Conservation (phyloP, 1,140 invertebrate genomes). For the Drosophila repleta region DNA sequence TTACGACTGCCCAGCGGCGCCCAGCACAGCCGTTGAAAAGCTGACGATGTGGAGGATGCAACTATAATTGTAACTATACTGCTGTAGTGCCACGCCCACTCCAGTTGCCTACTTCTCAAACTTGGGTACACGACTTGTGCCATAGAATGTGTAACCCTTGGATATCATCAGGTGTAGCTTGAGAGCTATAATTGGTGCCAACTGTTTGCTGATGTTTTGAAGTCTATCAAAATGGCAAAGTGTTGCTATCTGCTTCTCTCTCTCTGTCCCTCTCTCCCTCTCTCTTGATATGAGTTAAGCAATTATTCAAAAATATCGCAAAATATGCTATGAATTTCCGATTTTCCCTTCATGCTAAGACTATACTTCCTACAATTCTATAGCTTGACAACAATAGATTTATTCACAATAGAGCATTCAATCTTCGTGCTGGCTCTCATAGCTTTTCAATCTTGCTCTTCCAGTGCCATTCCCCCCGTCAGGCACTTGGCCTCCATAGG, state of each 20-base stretch:
- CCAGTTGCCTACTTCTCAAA: neutral
- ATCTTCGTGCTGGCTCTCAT: neutral
- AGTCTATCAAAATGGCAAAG: no score
- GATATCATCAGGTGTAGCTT: neutral
- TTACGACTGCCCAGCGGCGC: slow-evolving; percentile 53
- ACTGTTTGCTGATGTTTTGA: no score
- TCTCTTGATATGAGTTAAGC: no score
- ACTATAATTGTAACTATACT: slow-evolving; percentile 51
- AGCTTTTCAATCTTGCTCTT: neutral
- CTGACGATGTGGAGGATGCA: slow-evolving; percentile 23
- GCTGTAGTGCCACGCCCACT: slow-evolving; percentile 7
- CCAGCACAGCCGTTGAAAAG: slow-evolving; percentile 57
- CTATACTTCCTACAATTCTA: neutral
- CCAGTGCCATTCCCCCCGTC: slow-evolving; percentile 1
- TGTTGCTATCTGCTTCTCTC: no score
- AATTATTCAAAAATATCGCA: no score
- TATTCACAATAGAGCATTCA: neutral
- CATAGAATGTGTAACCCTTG: neutral
- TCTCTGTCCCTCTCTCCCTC: no score
- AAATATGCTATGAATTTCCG: no score
- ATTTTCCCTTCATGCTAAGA: no score
- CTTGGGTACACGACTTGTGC: neutral
- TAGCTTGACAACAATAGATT: neutral
- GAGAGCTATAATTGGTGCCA: no score
- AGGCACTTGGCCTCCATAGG: slow-evolving; percentile 36